Evolutionary conservation across 1,140 invertebrate genomes (phyloP).

Genomic region (Pogonus chalceus): DNA sequence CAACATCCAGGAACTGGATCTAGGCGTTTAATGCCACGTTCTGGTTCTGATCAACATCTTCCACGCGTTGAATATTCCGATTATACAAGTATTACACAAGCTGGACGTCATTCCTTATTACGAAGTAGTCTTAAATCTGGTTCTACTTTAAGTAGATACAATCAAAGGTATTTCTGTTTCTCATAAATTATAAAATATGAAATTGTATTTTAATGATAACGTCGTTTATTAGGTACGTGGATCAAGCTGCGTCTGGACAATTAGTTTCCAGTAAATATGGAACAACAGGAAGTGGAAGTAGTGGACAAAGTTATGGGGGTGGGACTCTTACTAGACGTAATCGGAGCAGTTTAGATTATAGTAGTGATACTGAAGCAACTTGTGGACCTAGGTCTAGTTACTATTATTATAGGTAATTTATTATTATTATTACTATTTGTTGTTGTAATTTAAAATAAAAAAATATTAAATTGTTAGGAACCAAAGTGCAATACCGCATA

Average conservation of each 20-base stretch:
- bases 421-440: background rate
- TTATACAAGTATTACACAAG: slow-evolving; percentile 50
- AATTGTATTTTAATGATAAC: background rate
- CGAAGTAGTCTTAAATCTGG: slow-evolving; percentile 66
- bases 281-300: slow-evolving; percentile 20
- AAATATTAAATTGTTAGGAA: background rate
- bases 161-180: background rate
- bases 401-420: slow-evolving; percentile 58
- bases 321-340: slow-evolving; percentile 55
- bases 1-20: slow-evolving; percentile 38
- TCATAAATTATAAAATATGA: slow-evolving; percentile 3
- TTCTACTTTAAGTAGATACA: slow-evolving; percentile 34
- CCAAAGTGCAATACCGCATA: slow-evolving; percentile 24
- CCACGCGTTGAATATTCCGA: slow-evolving; percentile 70
- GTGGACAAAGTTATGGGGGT: slow-evolving; percentile 28
- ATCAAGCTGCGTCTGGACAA: slow-evolving; percentile 37
- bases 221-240: no score
- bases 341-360: slow-evolving; percentile 71
- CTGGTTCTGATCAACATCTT: slow-evolving; percentile 75
- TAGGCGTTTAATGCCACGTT: slow-evolving; percentile 59
- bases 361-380: slow-evolving; percentile 87
- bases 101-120: slow-evolving; percentile 61
- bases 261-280: slow-evolving; percentile 34
- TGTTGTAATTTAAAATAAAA: background rate
- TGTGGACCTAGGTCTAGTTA: slow-evolving; percentile 66